phyloP scores from a whole-genome alignment of 2,113 vertebrate genomes.

The Pseudopipra pipra region DNA sequence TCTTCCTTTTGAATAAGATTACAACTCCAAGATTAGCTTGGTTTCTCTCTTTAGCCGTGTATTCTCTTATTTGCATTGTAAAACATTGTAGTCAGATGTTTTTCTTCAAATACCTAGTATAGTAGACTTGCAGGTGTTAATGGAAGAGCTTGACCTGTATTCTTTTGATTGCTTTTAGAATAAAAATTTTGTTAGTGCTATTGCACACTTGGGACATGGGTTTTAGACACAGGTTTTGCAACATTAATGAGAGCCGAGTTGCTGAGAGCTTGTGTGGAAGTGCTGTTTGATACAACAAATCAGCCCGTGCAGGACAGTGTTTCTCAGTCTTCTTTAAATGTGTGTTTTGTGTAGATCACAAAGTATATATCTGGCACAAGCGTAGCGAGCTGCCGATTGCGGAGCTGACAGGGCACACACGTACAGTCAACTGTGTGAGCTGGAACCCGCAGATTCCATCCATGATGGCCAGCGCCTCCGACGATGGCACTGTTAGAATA shows the following conservation, averaged over 20 bases:
- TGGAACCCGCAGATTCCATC: constrained; percentile 94
- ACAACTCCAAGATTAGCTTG: neutral
- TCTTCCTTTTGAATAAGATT: neutral
- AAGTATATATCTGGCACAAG: constrained; percentile 98
- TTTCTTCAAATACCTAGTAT: neutral
- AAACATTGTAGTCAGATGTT: neutral
- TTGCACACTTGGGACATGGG: rapidly evolving
- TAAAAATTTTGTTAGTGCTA: neutral
- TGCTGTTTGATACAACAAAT: rapidly evolving
- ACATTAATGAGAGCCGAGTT: neutral
- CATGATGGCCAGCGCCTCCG: constrained; percentile 96
- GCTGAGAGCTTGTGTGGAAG: neutral
- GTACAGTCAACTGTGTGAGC: constrained; percentile 97
- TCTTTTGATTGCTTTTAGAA: neutral
- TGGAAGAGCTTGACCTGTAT: neutral
- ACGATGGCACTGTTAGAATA: constrained; percentile 94
- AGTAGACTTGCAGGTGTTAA: neutral
- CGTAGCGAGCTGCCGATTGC: constrained; percentile 96
- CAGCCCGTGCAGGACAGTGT: rapidly evolving
- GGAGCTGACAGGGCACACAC: constrained; percentile 93
- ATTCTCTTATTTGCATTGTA: neutral
- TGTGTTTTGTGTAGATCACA: constrained; percentile 82
- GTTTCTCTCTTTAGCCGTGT: neutral
- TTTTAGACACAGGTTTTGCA: neutral
- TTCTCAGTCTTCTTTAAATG: neutral